phyloP scores from a whole-genome alignment of 2,113 vertebrate genomes.

The Verasper variegatus region DNA sequence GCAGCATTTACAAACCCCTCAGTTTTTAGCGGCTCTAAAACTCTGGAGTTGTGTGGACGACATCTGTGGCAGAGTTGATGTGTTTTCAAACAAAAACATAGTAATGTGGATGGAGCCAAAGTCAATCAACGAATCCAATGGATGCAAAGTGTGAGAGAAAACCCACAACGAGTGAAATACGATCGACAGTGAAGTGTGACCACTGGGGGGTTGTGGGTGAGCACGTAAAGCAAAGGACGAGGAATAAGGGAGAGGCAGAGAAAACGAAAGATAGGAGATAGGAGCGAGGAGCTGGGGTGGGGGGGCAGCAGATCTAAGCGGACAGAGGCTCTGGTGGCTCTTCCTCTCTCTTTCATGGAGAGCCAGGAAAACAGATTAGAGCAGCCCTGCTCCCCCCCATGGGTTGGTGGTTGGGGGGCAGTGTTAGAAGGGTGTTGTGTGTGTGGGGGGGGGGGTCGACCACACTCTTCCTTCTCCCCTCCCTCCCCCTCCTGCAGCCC shows the following conservation, averaged over 20 bases:
- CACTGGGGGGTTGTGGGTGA: constrained; percentile 31
- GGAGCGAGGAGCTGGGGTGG: constrained; percentile 67
- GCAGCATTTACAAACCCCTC: too few relatives aligned
- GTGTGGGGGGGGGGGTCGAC: not conserved
- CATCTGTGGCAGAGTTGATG: too few relatives aligned
- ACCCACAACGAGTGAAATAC: too few relatives aligned
- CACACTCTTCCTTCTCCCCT: constrained; percentile 38
- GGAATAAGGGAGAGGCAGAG: constrained; percentile 22
- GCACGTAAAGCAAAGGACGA: constrained; percentile 19
- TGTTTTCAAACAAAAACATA: too few relatives aligned
- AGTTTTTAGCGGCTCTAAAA: too few relatives aligned
- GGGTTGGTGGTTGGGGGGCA: constrained; percentile 9
- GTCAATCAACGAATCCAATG: too few relatives aligned
- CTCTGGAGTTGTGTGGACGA: too few relatives aligned
- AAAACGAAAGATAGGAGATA: constrained; percentile 45
- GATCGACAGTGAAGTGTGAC: constrained; percentile 5
- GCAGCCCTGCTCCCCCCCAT: constrained; percentile 73
- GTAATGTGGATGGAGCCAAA: too few relatives aligned
- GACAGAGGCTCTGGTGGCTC: constrained; percentile 79
- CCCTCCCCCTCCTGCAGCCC: not conserved
- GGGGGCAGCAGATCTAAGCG: constrained; percentile 79
- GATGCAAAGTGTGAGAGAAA: too few relatives aligned
- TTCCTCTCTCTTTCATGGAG: constrained; percentile 82
- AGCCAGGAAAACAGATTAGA: constrained; percentile 87
- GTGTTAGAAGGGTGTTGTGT: too few relatives aligned